Base-by-base conservation (phyloP, 2,113 vertebrate genomes). In the Pseudorasbora parva region DNA sequence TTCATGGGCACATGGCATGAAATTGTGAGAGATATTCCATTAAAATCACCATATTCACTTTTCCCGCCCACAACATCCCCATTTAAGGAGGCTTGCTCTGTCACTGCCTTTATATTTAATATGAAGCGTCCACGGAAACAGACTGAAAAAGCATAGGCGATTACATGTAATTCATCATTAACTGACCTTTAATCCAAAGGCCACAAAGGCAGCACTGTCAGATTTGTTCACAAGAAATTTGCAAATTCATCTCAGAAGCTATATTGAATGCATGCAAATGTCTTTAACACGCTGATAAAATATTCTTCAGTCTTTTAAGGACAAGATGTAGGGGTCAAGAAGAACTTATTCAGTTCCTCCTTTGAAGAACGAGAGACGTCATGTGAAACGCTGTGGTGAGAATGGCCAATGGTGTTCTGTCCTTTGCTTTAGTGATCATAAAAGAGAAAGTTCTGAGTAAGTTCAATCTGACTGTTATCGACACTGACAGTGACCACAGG, bases 1-100 rank as follows among this genome's bases (percentile, higher is more conserved):
- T 49, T 23, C 60, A 47, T 51, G 77, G 23, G 33, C 1, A 19
- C 77, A 25, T 23, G 62, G 60, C 78, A 80, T 80, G 78, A 68
- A 80, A 68, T 80, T 80, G 60, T 11, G 62, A 51, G 60, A 14
- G 27, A 27, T 45, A 51, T 41, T 51, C 19, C 23, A 19, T 74
- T 47, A 51, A 51, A 74, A 30, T 51, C 72, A 2, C 23, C 4
- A 27, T 51, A 27, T 74, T 74, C 72, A 17, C 23, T 51, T 74
- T 8, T 51, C 43, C 27, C 72, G 2, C 72, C 45, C 25, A 49
- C 72, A 27, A 45, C 68, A 45, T 71, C 23, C 37, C 37, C 11
- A 1, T 71, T 71, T 23, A 71, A 71, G 68, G 68, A 43, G 68
- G 37, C 19, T 25, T 74, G 72, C 45, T 37, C 37, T 74, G 72